phyloP scores from a whole-genome alignment of 2,113 vertebrate species.

The Astatotilapia flaviijosephi region DNA sequence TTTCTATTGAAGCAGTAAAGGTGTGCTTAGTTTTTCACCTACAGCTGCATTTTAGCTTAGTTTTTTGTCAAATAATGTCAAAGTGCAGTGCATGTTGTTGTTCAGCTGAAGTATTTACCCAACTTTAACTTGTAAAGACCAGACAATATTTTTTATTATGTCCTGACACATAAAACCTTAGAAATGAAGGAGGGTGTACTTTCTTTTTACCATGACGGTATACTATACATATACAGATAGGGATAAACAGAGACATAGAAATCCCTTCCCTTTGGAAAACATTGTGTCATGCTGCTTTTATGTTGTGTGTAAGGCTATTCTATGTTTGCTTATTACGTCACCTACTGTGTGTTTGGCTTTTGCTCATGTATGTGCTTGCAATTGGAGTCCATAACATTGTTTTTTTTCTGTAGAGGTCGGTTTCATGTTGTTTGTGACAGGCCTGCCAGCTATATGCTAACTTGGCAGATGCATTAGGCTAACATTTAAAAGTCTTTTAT shows the following conservation, averaged over 20 bases:
- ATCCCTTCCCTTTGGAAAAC: background rate
- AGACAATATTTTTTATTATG: background rate
- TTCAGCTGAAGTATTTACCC: background rate
- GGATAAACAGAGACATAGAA: background rate
- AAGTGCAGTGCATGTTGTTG: background rate
- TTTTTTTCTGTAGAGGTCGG: slow-evolving; percentile 9
- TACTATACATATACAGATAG: background rate
- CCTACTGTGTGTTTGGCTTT: background rate
- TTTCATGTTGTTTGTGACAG: slow-evolving; percentile 33
- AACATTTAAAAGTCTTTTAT: background rate
- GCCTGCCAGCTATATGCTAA: background rate
- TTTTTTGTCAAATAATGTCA: background rate
- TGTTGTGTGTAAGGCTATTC: background rate
- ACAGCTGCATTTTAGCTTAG: background rate
- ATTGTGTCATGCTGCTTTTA: slow-evolving; percentile 17
- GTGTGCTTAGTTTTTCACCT: background rate
- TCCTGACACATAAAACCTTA: background rate
- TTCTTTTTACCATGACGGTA: background rate
- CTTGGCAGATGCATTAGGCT: background rate
- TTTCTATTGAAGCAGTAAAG: background rate
- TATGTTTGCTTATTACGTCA: slow-evolving; percentile 30
- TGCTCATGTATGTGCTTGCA: background rate
- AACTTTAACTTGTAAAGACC: background rate
- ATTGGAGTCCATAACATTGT: slow-evolving; percentile 14
- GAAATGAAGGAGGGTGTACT: background rate